A percentile compares a stretch with the other conserved stretches of the same genome.
These are phyloP conservation scores for Cyprinus carpio DNA, from an alignment of 2,113 vertebrate species.

Conservation along the genomic window DNA sequence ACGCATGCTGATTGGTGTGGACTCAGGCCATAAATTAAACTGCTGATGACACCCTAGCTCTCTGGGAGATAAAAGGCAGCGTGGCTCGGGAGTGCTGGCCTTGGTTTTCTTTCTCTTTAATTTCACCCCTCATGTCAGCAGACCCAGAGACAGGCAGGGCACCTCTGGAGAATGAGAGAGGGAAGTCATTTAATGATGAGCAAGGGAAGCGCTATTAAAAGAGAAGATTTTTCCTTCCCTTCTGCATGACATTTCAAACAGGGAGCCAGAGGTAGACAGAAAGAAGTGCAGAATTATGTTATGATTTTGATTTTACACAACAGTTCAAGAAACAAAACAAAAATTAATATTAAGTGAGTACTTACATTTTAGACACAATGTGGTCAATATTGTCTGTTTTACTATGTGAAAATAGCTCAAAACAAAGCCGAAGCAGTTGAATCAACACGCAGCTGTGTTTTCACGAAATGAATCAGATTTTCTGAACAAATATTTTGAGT, in stretches of 20 bases:
- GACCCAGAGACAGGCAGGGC: not conserved
- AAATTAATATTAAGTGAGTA: too few relatives aligned
- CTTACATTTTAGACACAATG: too few relatives aligned
- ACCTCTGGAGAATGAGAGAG: constrained; percentile 3
- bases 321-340: too few relatives aligned
- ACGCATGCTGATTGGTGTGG: constrained; percentile 11
- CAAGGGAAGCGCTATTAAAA: not conserved
- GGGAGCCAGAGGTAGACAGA: not conserved
- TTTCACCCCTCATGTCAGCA: not conserved
- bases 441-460: too few relatives aligned
- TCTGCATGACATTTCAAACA: not conserved
- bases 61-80: constrained; percentile 1
- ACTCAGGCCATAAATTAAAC: constrained; percentile 8
- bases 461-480: too few relatives aligned
- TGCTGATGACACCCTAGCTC: not conserved
- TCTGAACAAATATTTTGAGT: too few relatives aligned
- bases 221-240: not conserved
- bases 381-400: too few relatives aligned
- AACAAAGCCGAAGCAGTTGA: too few relatives aligned
- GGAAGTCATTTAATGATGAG: constrained; percentile 8
- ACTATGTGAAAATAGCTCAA: too few relatives aligned
- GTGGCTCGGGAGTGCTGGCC: not conserved
- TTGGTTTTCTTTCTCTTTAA: constrained; percentile 18
- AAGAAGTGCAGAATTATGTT: too few relatives aligned
- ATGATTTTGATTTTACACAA: too few relatives aligned